Evolutionary conservation across 2,113 vertebrate species (phyloP).

Genomic region (Talpa occidentalis): DNA sequence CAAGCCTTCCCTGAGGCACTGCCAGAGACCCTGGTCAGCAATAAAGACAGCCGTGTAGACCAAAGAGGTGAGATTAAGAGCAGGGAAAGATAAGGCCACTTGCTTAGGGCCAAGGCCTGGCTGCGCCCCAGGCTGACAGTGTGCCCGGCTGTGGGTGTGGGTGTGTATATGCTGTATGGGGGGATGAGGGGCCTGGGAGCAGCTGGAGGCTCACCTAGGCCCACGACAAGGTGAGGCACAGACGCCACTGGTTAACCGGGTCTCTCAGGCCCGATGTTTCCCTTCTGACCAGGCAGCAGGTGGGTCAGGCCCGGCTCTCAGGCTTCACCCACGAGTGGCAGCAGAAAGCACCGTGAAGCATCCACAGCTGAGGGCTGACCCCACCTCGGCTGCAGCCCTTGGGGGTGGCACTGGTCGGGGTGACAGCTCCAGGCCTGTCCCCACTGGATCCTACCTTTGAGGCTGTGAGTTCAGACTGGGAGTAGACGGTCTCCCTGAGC

Average conservation of each 20-base stretch:
- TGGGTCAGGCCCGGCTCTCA: not conserved
- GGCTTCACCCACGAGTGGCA: not conserved
- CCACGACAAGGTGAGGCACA: accelerated
- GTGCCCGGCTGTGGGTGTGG: not conserved
- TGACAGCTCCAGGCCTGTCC: not conserved
- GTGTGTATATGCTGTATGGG: not conserved
- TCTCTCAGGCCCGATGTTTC: not conserved
- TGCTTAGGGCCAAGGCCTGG: not conserved
- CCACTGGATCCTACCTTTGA: slow-evolving; percentile 85
- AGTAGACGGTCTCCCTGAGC: slow-evolving; percentile 83
- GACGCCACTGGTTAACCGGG: not conserved
- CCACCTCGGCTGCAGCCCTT: not conserved
- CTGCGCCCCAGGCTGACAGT: not conserved
- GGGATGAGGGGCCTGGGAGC: not conserved
- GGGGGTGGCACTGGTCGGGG: accelerated
- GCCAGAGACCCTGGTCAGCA: not conserved
- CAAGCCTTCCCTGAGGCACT: not conserved
- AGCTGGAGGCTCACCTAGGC: not conserved
- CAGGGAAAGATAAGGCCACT: not conserved
- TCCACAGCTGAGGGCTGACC: not conserved
- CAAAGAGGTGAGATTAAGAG: not conserved
- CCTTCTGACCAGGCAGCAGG: accelerated
- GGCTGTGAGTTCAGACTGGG: slow-evolving; percentile 78
- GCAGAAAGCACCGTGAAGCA: accelerated
- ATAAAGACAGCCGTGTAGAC: not conserved